These are phyloP conservation scores for Drosophila athabasca DNA, from an alignment of 1,140 invertebrate genomes.

Conservation along the genomic window DNA sequence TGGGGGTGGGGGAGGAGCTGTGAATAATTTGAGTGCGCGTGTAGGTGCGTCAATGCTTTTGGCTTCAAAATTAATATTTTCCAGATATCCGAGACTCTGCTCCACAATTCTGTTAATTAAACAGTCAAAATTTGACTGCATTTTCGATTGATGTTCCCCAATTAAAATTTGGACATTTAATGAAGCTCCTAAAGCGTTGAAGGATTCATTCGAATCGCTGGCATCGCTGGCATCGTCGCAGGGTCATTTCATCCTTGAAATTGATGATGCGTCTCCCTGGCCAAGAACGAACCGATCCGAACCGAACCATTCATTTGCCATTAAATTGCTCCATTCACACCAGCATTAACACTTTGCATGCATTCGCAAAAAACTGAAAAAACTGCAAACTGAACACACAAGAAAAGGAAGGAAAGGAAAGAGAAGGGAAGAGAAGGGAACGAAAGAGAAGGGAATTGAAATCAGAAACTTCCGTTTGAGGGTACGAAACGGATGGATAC, in stretches of 20 bases:
- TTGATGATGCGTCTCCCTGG: conserved; percentile 17
- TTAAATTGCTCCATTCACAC: conserved; percentile 24
- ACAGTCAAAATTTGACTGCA: conserved; percentile 6
- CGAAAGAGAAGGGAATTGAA: neutral
- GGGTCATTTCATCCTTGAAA: conserved; percentile 11
- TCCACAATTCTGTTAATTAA: conserved; percentile 38
- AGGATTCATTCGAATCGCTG: no score
- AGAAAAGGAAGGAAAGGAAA: no score
- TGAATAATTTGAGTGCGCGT: no score
- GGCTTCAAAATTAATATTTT: no score
- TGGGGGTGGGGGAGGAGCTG: no score
- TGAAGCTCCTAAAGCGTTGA: no score
- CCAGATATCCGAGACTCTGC: neutral
- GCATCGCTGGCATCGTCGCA: no score
- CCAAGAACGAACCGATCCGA: no score
- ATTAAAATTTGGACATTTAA: conserved; percentile 18
- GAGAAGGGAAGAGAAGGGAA: neutral
- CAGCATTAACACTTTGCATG: conserved; percentile 17
- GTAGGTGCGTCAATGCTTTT: no score
- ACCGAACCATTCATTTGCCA: conserved; percentile 27
- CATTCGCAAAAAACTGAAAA: neutral
- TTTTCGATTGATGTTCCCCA: conserved; percentile 2
- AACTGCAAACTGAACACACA: no score
- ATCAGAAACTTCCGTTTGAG: no score
- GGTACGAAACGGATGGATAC: no score